Base-by-base conservation (phyloP, 2,113 vertebrate genomes). In the Glaucomys volans region DNA sequence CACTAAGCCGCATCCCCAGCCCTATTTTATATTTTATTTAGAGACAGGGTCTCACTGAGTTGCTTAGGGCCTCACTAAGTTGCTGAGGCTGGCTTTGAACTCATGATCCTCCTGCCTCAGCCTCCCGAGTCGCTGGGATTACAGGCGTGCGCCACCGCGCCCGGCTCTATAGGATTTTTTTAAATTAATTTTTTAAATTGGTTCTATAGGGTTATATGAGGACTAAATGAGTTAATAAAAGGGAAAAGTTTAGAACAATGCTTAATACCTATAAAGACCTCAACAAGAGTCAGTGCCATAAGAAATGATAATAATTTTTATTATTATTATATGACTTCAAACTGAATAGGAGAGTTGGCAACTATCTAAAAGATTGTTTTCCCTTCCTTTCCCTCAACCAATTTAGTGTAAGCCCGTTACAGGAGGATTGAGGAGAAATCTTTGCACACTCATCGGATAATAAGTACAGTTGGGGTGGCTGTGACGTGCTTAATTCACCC, bases 311-410 rank as follows among this genome's bases (percentile, higher is more conserved):
- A n/a, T 52, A 28, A 32, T 82, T 44, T 50, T 52, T 83, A 28
- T 84, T 91, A 28, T 84, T 91, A 50, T 28, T 72, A 16, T 9
- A 16, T 74, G 32, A 59, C 52, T 87, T 90, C 13, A n/a, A 59
- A 87, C n/a, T 32, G 37, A 84, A 30, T 42, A 64, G 57, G 44
- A 95, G 32, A 24, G 18, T 42, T 84, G 76, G 17, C 20, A 30
- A 24, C 16, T 79, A 4, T 8, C 18, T 24, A 42, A 42, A 95
- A 52, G 14, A 28, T 87, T 44, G 22, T 8, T 28, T 10, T 12
- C 0, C 17, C 14, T 37, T 1, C 35, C 14, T 1, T 14, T 64
- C 5, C 17, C 77, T 30, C 7, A 3, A 40, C 2, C 64, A 83
- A 35, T 44, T 66, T 4, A 14, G 57, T 66, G 35, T 24, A 66